Evolutionary conservation across 2,797 vertebrate genomes (phyloP).

Genomic region (Parambassis ranga): DNA sequence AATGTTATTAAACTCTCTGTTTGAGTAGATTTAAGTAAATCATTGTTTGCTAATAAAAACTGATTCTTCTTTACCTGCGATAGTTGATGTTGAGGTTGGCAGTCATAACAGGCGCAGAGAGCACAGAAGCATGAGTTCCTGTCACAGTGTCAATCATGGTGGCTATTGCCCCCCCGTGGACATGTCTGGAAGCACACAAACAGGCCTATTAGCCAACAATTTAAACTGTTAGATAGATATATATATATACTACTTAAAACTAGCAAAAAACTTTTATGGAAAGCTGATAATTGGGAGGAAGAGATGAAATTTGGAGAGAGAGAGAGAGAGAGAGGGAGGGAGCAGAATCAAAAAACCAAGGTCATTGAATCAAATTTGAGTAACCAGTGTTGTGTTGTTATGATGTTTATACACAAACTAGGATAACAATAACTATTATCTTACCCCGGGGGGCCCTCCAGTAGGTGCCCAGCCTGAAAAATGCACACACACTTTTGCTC

Average conservation of each 20-base stretch:
- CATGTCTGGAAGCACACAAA: slow-evolving; percentile 69
- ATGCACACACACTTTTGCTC: slow-evolving; percentile 78
- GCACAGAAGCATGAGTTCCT: slow-evolving; percentile 63
- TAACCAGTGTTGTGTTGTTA: too few species aligned
- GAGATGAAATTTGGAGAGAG: not conserved
- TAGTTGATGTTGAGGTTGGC: slow-evolving; percentile 86
- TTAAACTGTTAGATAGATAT: too few species aligned
- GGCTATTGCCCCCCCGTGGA: slow-evolving; percentile 86
- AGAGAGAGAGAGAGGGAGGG: too few species aligned
- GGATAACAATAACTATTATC: slow-evolving; percentile 16
- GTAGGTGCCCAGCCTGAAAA: slow-evolving; percentile 84
- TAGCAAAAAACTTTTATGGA: not conserved
- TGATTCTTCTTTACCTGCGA: slow-evolving; percentile 73
- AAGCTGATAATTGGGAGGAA: not conserved
- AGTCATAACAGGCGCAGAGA: slow-evolving; percentile 76
- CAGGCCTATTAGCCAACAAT: not conserved
- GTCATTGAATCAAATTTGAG: too few species aligned
- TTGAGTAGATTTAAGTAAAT: too few species aligned
- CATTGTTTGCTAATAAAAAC: too few species aligned
- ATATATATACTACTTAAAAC: too few species aligned
- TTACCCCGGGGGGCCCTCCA: slow-evolving; percentile 86
- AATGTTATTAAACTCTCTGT: too few species aligned
- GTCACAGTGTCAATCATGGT: slow-evolving; percentile 81
- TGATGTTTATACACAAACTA: not conserved
- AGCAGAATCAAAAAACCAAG: too few species aligned